Evolutionary conservation across 2,888 invertebrate genomes (phyloP).

Genomic region (Gastracanthus pulcherrimus): DNA sequence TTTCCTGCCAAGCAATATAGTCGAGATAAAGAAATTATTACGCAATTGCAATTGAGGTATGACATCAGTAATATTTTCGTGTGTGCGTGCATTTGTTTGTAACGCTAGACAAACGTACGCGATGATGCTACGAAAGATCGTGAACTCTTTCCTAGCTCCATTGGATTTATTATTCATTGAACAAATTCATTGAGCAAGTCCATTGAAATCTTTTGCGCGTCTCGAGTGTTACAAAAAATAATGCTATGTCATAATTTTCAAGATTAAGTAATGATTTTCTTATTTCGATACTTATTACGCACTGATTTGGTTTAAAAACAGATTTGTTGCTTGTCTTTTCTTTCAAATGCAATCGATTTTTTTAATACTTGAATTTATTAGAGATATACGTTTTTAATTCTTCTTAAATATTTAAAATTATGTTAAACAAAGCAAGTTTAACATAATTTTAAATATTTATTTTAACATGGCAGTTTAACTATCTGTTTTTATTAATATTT

Average conservation of each 20-base stretch:
- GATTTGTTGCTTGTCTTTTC: not conserved
- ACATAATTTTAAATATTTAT: no score
- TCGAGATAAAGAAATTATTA: conserved; percentile 11
- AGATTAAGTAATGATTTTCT: not conserved
- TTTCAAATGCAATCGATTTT: no score
- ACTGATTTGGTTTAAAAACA: no score
- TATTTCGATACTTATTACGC: no score
- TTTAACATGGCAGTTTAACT: no score
- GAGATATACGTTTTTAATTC: no score
- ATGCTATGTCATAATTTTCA: not conserved
- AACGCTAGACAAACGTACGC: not conserved
- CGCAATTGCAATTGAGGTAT: conserved; percentile 8
- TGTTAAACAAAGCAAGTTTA: no score
- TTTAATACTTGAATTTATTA: no score
- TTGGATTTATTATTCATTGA: not conserved
- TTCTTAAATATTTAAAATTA: no score
- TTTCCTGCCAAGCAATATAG: not conserved
- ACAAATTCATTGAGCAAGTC: conserved; percentile 13
- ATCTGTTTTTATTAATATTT: no score
- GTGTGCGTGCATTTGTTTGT: not conserved
- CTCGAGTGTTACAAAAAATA: not conserved
- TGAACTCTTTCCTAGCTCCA: not conserved
- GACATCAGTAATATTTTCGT: conserved; percentile 35
- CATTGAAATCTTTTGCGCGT: not conserved
- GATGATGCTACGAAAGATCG: not conserved